Base-by-base conservation (phyloP, 2,888 invertebrate species). In the Glyphotaelius pellucidus region DNA sequence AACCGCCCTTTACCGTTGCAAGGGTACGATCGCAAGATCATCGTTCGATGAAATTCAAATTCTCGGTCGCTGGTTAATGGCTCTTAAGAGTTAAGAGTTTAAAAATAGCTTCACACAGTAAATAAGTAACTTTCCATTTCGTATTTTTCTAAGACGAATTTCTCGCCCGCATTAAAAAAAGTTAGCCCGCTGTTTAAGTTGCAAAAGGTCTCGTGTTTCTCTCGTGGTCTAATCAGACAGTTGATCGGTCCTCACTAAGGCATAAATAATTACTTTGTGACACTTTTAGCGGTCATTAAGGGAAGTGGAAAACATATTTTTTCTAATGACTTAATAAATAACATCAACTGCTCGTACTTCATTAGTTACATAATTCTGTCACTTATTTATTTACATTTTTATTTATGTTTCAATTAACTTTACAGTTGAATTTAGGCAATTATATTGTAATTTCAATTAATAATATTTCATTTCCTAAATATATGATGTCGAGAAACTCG, bases 101-200 rank as follows among this genome's bases (percentile, higher is more conserved):
- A 67, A 25, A 67, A 67, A 35, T 47, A 91, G 52, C 52, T 5
- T 7, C 38, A 90, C 11, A 42, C 80, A 83, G 80, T 80, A 67
- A 67, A 67, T 9, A 67, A 85, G 38, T 38, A 31, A 86, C 30
- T 86, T 42, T 38, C 5, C 5, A n/a, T 86, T 30, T 86, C 42
- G 86, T 83, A 83, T 86, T 47, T 42, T 86, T 30, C 83, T 83
- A 86, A 86, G 25, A 42, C 38, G 32, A 9, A 35, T 19, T 86
- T 86, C 30, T 38, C 42, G 42, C 86, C 42, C 86, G 35, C 38
- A 86, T 86, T 67, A 67, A 67, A 67, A 67, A 67, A 67, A 25
- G 19, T 67, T 67, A 7, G 83, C 31, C 31, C 47, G 38, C 42
- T 83, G 47, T 80, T 19, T 81, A 14, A 32, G 9, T 67, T 25